These are phyloP conservation scores for Calonectris borealis DNA, from an alignment of 2,113 vertebrate genomes.

Conservation along the genomic window DNA sequence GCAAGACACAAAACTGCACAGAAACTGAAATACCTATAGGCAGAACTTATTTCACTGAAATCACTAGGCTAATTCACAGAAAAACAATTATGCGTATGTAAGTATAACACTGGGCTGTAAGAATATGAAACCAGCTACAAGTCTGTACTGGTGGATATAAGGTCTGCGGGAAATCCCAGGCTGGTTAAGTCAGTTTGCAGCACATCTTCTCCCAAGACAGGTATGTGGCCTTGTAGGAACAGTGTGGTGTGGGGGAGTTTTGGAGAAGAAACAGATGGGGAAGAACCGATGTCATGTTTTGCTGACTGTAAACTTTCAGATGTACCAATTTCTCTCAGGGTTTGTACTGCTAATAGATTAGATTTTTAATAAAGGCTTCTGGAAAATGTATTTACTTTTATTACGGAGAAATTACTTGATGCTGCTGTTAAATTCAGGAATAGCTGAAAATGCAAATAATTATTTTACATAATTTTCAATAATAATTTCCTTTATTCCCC, in stretches of 20 bases:
- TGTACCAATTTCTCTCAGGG: background rate
- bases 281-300: background rate
- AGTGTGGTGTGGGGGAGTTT: background rate
- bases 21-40: background rate
- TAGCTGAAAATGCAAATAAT: background rate
- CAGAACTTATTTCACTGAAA: background rate
- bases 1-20: background rate
- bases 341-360: background rate
- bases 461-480: background rate
- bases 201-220: background rate
- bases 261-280: background rate
- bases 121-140: background rate
- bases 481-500: background rate
- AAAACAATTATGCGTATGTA: accelerated
- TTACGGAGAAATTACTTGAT: background rate
- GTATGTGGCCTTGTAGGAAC: background rate
- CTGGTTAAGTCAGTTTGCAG: background rate
- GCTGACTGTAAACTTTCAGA: background rate
- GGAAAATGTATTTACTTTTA: background rate
- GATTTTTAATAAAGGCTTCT: background rate
- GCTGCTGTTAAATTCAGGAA: background rate
- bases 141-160: background rate
- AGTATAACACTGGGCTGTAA: accelerated
- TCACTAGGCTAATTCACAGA: background rate
- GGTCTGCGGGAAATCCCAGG: background rate